phyloP scores from a whole-genome alignment of 2,888 invertebrate species.

The Calameuta idolon region DNA sequence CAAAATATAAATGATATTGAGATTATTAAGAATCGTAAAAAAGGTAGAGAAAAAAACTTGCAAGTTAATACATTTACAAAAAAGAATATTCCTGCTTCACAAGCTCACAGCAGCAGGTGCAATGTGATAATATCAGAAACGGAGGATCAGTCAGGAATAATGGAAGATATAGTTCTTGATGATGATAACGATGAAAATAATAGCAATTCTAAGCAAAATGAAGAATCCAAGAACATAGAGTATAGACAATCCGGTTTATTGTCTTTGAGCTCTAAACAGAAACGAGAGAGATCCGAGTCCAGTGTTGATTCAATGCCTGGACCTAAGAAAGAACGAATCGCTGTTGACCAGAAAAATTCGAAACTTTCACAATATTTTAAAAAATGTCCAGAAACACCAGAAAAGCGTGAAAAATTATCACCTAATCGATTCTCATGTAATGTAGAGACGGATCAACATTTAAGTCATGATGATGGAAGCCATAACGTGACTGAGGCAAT shows the following conservation, averaged over 20 bases:
- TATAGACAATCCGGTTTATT: background rate
- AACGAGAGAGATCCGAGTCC: background rate
- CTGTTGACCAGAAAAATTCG: background rate
- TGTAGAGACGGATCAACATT: background rate
- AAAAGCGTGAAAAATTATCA: background rate
- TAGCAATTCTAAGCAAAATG: background rate
- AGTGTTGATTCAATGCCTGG: conserved; percentile 6
- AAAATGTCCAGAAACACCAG: background rate
- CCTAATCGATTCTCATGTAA: background rate
- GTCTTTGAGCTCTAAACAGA: background rate
- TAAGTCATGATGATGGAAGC: background rate
- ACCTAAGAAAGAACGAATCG: background rate
- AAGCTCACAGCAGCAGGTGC: background rate
- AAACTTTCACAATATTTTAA: background rate
- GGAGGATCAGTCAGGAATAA: background rate
- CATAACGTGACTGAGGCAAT: background rate
- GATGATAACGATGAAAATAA: background rate
- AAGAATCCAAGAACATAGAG: background rate
- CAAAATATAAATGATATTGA: background rate
- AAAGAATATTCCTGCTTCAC: background rate
- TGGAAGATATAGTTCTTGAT: background rate
- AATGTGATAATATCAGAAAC: background rate
- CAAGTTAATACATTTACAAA: background rate
- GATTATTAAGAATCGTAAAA: background rate
- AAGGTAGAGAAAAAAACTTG: background rate